phyloP scores from a whole-genome alignment of 2,113 vertebrate genomes.

The Orycteropus afer region DNA sequence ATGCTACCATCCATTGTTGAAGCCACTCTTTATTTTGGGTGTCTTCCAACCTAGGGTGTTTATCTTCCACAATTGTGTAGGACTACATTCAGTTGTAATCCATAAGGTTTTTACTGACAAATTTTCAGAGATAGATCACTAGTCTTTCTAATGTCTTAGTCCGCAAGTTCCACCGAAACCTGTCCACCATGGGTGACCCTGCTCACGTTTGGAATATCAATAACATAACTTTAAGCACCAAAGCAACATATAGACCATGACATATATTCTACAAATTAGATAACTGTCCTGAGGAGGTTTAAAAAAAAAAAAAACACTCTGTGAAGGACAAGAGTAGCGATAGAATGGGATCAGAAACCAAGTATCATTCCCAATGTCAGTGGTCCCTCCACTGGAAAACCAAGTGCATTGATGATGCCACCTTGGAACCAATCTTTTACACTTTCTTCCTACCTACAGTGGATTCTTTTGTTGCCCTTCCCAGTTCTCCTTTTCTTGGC shows the following conservation, averaged over 20 bases:
- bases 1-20: background rate
- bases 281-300: background rate
- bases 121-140: background rate
- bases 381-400: background rate
- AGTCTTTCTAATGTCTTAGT: background rate
- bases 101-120: too few species aligned
- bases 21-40: background rate
- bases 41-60: background rate
- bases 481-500: background rate
- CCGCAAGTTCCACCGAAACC: background rate
- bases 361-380: background rate
- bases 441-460: background rate
- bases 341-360: background rate
- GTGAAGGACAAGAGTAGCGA: background rate
- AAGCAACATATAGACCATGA: background rate
- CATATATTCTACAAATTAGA: background rate
- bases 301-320: background rate
- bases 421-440: background rate
- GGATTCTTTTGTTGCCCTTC: rapidly evolving
- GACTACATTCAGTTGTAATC: background rate
- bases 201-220: background rate
- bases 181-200: background rate
- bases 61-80: background rate
- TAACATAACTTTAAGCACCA: background rate
- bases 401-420: background rate